A percentile compares a stretch with the other conserved stretches of the same genome.
Evolutionary conservation across 2,113 vertebrate genomes (phyloP).

Genomic region (Chamaea fasciata): DNA sequence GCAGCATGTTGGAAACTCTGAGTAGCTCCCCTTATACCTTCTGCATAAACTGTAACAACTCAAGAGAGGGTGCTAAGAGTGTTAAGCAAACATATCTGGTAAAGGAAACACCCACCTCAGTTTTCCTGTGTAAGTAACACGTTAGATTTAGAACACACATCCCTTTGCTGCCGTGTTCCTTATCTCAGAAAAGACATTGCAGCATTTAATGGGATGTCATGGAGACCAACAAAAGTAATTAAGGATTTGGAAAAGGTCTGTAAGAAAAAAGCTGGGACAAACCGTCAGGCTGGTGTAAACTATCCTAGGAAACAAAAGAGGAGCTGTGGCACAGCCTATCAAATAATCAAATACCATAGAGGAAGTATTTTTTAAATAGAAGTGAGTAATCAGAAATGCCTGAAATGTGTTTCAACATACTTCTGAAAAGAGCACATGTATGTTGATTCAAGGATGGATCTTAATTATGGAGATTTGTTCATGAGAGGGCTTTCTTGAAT

Average conservation of each 20-base stretch:
- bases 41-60: neutral
- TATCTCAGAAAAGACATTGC: neutral
- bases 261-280: neutral
- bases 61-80: neutral
- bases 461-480: neutral
- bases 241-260: neutral
- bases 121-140: neutral
- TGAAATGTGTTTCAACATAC: neutral
- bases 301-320: neutral
- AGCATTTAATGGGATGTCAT: neutral
- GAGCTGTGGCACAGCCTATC: neutral
- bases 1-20: neutral
- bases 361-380: neutral
- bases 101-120: neutral
- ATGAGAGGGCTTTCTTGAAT: neutral
- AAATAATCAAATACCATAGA: neutral
- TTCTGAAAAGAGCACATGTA: neutral
- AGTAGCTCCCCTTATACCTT: neutral
- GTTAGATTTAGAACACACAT: neutral
- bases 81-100: neutral
- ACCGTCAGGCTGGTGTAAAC: neutral
- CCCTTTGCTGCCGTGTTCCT: neutral
- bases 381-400: neutral
- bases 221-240: neutral
- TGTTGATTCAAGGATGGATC: neutral